Evolutionary conservation across 2,888 invertebrate genomes (phyloP).

Genomic region (Beris chalybata): DNA sequence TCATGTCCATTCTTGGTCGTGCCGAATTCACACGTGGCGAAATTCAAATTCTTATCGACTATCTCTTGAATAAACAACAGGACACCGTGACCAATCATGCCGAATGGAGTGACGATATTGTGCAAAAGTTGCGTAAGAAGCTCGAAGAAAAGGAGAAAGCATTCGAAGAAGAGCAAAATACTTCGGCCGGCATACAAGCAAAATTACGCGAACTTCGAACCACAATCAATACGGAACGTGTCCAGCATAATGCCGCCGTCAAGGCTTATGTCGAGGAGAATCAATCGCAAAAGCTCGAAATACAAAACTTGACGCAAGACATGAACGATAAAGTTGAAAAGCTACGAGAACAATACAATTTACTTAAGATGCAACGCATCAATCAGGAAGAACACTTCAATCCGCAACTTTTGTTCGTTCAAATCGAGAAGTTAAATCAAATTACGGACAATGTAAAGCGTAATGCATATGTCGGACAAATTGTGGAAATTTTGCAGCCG

Average conservation of each 20-base stretch:
- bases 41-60: conserved; percentile 86
- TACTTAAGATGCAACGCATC: conserved; percentile 43
- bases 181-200: conserved; percentile 72
- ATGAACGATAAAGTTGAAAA: conserved; percentile 42
- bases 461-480: conserved; percentile 13
- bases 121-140: conserved; percentile 84
- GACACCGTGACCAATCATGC: conserved; percentile 74
- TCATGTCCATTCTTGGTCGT: conserved; percentile 75
- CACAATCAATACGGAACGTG: conserved; percentile 53
- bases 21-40: conserved; percentile 83
- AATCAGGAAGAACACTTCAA: conserved; percentile 51
- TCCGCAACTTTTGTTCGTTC: conserved; percentile 50
- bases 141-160: conserved; percentile 83
- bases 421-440: conserved; percentile 48
- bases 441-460: conserved; percentile 23
- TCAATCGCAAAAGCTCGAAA: conserved; percentile 49
- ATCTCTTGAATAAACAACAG: conserved; percentile 85
- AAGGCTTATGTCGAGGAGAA: conserved; percentile 52
- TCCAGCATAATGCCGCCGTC: conserved; percentile 49
- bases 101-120: conserved; percentile 88
- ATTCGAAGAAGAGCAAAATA: conserved; percentile 73
- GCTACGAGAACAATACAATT: conserved; percentile 23
- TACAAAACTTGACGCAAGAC: conserved; percentile 49
- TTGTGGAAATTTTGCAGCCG: conserved; percentile 19
- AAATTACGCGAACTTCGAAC: conserved; percentile 78